Evolutionary conservation across 1,140 invertebrate species (phyloP), one percentile per base, ranked within the genome.

Genomic region (Aphelenchoides avenae): DNA sequence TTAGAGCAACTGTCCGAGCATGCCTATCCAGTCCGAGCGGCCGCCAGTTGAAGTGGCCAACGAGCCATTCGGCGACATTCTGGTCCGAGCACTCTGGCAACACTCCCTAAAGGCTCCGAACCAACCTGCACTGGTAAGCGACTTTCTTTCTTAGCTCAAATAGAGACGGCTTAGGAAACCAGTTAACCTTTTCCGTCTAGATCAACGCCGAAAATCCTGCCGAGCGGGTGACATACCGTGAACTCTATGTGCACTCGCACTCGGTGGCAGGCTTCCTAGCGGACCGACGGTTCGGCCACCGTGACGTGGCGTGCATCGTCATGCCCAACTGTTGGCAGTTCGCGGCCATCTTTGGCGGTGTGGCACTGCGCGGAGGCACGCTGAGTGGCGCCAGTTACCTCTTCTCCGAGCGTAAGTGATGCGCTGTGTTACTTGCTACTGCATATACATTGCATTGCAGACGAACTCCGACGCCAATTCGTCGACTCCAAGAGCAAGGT

Each of bases 331-430:
- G 48, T 30, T 54, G 52, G 52, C 29, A 54, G 29, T 54, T 29
- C 22, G 11, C 30, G 4, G 53, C 27, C 11, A 31, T 34, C 34
- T 57, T 54, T 2, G 20, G 13, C n/a, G 52, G 55, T 9, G n/a
- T n/a, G 30, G 11, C n/a, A 36, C 11, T 22, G 15, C 13, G 24
- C 20, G 87, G 87, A 0, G 79, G 86, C 0, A 68, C 84, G 6
- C 82, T 86, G 3, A 88, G 87, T 6, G 85, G 87, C 0, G 80
- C 87, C 0, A 91, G 90, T 80, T 87, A 88, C 1, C 73, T 84
- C 33, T 91, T 89, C 68, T 90, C 87, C 4, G 62, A 84, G 89
- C 87, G 86, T 60, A 87, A 90, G 81, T 83, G 89, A n/a, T 76
- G n/a, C n/a, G n/a, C n/a, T n/a, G n/a, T n/a, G n/a, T n/a, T n/a